Evolutionary conservation across 2,888 invertebrate species (phyloP), one percentile per base, ranked within the genome.

Genomic region (Epinotia demarniana): DNA sequence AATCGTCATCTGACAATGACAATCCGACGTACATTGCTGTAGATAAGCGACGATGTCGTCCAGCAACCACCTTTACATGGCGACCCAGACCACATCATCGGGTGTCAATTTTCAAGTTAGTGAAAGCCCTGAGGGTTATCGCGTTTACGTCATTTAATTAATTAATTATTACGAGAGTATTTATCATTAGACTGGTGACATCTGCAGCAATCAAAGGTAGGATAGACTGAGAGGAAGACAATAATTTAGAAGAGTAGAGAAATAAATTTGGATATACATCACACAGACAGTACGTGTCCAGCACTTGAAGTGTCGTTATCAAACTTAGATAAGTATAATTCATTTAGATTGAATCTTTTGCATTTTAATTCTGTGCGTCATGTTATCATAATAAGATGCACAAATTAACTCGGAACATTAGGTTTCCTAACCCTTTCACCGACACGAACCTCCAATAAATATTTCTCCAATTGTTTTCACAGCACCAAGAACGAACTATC

Each of bases 261-360:
- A 78, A 76, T 66, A 77, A 67, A 72, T 57, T 71, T 79, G 79
- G 87, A 82, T 91, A 92, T 91, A 93, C 92, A 93, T 83, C 93
- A 93, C 92, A 93, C 92, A 93, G 91, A 92, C 90, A 78, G 55
- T 67, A 46, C 19, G 27, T 23, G 71, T 57, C 13, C 18, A 61
- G 67, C 23, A 58, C 58, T 16, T 62, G 23, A 13, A 58, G 11
- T 33, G 61, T 61, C 33, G 33, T 58, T 9, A 53, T 58, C 16
- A 58, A 58, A 13, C 23, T 58, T 4, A 5, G 6, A 58, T 33
- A n/a, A n/a, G n/a, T n/a, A 27, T 23, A 60, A 8, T 9, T 9
- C n/a, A 53, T 33, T 33, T 61, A n/a, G 9, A 33, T 6, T 13
- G 61, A 0, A 33, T 1, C 0, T 9, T 13, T 60, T 16, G 27